Conservation (phyloP, 2,797 vertebrate genomes). For the Meda fulgida region DNA sequence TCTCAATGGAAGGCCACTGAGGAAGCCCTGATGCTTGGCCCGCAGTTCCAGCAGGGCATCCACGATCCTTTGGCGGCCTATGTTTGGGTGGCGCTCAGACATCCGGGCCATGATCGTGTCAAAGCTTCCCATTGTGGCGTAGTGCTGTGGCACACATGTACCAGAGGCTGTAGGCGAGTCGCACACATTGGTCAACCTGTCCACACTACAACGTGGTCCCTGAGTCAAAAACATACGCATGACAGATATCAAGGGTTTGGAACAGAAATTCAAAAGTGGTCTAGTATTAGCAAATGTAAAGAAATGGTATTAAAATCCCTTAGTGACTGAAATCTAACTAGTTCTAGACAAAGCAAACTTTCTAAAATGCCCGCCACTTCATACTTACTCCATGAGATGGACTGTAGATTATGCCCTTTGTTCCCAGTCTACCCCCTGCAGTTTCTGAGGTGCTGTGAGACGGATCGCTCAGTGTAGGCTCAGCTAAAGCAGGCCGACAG, state of each 20-base stretch:
- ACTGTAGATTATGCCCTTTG: neutral
- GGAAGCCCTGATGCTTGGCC: constrained; percentile 57
- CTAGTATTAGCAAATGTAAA: neutral
- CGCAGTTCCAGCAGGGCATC: constrained; percentile 69
- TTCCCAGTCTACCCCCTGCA: neutral
- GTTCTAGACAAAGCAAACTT: neutral
- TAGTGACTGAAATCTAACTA: neutral
- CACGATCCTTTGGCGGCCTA: constrained; percentile 62
- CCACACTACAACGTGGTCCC: constrained; percentile 51
- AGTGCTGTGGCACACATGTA: constrained; percentile 68
- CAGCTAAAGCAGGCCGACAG: neutral
- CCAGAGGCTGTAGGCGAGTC: constrained; percentile 61
- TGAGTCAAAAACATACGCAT: neutral
- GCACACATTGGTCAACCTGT: constrained; percentile 56
- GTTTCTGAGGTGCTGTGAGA: constrained; percentile 26
- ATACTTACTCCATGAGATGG: constrained; percentile 48
- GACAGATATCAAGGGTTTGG: neutral
- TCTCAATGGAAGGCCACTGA: constrained; percentile 67
- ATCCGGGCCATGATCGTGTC: constrained; percentile 71
- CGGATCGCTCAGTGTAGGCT: constrained; percentile 30
- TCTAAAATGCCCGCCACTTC: neutral
- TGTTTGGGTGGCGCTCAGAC: constrained; percentile 63
- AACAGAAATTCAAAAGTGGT: neutral
- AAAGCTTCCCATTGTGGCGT: constrained; percentile 70
- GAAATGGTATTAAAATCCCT: neutral